phyloP scores from a whole-genome alignment of 2,888 invertebrate genomes.

The Drosophila picticornis region DNA sequence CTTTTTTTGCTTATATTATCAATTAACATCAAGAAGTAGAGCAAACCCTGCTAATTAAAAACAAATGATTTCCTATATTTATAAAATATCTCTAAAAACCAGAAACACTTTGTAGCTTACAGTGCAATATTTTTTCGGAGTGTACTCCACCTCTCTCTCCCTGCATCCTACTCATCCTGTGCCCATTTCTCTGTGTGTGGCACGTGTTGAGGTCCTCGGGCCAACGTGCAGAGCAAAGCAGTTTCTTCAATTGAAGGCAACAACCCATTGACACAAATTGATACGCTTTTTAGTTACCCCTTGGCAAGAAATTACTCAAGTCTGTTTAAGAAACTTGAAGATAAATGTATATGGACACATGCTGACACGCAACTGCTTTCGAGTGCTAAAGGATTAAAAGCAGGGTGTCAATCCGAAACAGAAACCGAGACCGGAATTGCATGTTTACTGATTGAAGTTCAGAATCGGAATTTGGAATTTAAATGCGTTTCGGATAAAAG shows the following conservation, averaged over 20 bases:
- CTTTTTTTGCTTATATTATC: too few relatives aligned
- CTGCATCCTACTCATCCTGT: background rate
- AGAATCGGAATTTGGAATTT: background rate
- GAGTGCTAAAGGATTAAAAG: background rate
- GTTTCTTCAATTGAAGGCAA: slow-evolving; percentile 60
- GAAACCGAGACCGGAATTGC: background rate
- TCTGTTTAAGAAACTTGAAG: background rate
- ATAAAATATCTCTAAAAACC: background rate
- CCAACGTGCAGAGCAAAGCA: slow-evolving; percentile 15
- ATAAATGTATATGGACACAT: background rate
- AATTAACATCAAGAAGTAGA: too few relatives aligned
- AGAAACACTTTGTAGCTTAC: background rate
- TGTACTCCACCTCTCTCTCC: background rate
- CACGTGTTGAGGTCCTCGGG: slow-evolving; percentile 27
- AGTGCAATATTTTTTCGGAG: background rate
- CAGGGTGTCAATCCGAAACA: background rate
- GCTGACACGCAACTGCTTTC: background rate
- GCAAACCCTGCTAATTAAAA: too few relatives aligned
- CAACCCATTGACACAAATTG: slow-evolving; percentile 76
- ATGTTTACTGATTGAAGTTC: background rate
- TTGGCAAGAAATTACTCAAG: slow-evolving; percentile 7
- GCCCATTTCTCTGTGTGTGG: background rate
- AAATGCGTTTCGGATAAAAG: background rate
- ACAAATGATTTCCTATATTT: background rate
- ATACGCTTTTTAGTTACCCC: slow-evolving; percentile 65